Evolutionary conservation across 23 tunicate species (phyloP).

Genomic region (Diplosoma virens): DNA sequence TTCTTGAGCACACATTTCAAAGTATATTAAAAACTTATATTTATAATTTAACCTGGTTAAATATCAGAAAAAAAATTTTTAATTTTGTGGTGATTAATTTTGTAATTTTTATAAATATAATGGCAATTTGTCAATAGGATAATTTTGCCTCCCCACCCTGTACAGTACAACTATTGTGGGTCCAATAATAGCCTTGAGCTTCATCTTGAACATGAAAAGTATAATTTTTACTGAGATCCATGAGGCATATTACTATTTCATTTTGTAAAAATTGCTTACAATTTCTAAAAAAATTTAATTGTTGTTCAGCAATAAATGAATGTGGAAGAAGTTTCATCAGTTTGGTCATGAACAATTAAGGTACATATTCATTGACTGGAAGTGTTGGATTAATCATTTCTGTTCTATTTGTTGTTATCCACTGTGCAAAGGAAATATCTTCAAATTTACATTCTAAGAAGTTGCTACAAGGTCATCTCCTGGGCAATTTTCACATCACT

Average conservation of each 20-base stretch:
- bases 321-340: conserved; percentile 26
- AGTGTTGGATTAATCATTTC: conserved; percentile 18
- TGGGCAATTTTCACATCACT: background rate
- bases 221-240: conserved; percentile 19
- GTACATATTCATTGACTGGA: conserved; percentile 10
- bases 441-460: conserved; percentile 5
- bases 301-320: background rate
- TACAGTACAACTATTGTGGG: too few species aligned
- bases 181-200: conserved; percentile 55
- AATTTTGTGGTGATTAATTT: too few species aligned
- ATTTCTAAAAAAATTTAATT: background rate
- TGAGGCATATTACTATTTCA: background rate
- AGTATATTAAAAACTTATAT: too few species aligned
- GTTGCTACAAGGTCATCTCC: background rate
- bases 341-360: conserved; percentile 1
- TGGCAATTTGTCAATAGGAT: too few species aligned
- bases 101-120: too few species aligned
- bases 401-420: conserved; percentile 12
- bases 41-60: too few species aligned
- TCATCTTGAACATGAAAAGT: conserved; percentile 34
- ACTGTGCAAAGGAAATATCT: conserved; percentile 9
- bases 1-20: too few species aligned
- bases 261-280: background rate
- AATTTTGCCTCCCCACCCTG: too few species aligned
- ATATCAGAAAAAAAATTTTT: too few species aligned